phyloP scores from a whole-genome alignment of 2,888 invertebrate species.

The Allacma fusca region DNA sequence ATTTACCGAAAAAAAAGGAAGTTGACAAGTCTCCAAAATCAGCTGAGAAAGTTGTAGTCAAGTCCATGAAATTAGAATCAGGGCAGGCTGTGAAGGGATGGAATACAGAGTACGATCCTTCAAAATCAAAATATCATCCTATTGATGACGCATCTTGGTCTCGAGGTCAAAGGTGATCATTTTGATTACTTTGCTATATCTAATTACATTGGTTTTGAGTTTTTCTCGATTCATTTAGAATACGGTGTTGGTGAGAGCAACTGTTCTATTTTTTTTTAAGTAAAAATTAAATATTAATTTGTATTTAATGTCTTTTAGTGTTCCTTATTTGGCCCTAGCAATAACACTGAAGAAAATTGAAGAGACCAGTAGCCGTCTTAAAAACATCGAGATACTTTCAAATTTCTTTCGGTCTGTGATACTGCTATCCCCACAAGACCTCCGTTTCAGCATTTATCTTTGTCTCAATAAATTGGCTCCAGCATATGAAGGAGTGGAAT shows the following conservation, averaged over 20 bases:
- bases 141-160: constrained; percentile 84
- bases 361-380: constrained; percentile 81
- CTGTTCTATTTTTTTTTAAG: neutral
- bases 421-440: constrained; percentile 84
- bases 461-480: constrained; percentile 97
- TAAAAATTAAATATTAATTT: constrained; percentile 22
- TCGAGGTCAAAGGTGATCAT: constrained; percentile 71
- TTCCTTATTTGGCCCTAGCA: constrained; percentile 92
- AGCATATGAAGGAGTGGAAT: constrained; percentile 88
- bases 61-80: constrained; percentile 20
- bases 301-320: constrained; percentile 67
- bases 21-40: constrained; percentile 23
- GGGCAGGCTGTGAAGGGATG: constrained; percentile 46
- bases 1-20: neutral
- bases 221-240: neutral
- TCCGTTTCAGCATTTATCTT: constrained; percentile 88
- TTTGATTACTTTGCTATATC: neutral
- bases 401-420: constrained; percentile 94
- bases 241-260: neutral
- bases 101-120: constrained; percentile 74
- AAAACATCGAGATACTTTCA: constrained; percentile 88
- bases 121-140: constrained; percentile 79
- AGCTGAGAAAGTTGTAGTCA: constrained; percentile 31
- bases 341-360: constrained; percentile 91
- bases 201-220: constrained; percentile 17